phyloP scores from a whole-genome alignment of 2,888 invertebrate species.

The Agonopterix subpropinquella region DNA sequence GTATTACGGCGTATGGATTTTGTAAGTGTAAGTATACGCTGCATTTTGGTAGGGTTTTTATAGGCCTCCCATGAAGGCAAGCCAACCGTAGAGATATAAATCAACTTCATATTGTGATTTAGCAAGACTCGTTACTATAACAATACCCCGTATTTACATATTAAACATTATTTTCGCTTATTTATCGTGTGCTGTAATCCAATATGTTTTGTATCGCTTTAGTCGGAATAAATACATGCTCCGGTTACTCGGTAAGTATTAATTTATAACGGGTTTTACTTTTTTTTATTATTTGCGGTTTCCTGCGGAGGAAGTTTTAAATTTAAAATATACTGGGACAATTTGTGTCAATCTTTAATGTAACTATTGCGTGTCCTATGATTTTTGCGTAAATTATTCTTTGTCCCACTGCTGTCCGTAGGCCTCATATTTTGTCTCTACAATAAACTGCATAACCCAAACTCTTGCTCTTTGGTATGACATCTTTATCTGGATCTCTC shows the following conservation, averaged over 20 bases:
- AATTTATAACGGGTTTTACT: conserved; percentile 44
- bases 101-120: conserved; percentile 76
- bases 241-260: conserved; percentile 43
- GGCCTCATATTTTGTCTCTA: too few relatives aligned
- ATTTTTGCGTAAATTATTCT: too few relatives aligned
- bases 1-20: conserved; percentile 10
- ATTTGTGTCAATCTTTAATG: too few relatives aligned
- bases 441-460: too few relatives aligned
- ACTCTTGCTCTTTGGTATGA: too few relatives aligned
- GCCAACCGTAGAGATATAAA: conserved; percentile 73
- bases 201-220: conserved; percentile 40
- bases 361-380: too few relatives aligned
- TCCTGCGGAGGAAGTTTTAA: background rate
- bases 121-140: conserved; percentile 79
- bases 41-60: conserved; percentile 49
- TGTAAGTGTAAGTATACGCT: conserved; percentile 12
- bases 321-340: too few relatives aligned
- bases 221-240: conserved; percentile 34
- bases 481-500: too few relatives aligned
- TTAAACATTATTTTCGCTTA: conserved; percentile 63
- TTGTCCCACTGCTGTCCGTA: too few relatives aligned
- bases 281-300: conserved; percentile 12
- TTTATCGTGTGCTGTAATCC: conserved; percentile 52
- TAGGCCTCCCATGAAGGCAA: conserved; percentile 69
- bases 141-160: conserved; percentile 77